Conservation (phyloP, 2,797 vertebrate species). For the Rhadinocentrus ornatus region DNA sequence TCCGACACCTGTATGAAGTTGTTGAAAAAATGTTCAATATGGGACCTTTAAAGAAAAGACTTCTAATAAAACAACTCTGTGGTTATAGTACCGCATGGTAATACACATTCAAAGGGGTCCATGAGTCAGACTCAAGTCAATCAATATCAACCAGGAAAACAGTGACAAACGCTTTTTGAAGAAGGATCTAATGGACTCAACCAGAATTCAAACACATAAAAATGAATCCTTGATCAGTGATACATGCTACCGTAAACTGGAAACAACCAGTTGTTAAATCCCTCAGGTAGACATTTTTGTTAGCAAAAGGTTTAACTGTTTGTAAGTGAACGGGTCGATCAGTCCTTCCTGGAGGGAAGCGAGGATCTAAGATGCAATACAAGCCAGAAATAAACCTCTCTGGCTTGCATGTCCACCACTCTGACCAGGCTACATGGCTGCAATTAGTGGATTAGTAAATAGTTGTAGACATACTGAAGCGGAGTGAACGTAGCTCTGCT, state of each 20-base stretch:
- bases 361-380: slow-evolving; percentile 57
- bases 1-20: no score
- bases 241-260: slow-evolving; percentile 8
- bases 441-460: slow-evolving; percentile 5
- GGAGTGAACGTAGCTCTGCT: background rate
- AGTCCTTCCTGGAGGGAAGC: slow-evolving; percentile 54
- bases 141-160: slow-evolving; percentile 37
- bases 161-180: slow-evolving; percentile 32
- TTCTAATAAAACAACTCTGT: background rate
- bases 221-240: slow-evolving; percentile 9
- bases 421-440: slow-evolving; percentile 18
- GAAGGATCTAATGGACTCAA: slow-evolving; percentile 16
- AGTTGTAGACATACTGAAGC: slow-evolving; percentile 14
- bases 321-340: background rate
- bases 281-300: background rate
- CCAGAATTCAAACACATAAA: slow-evolving; percentile 19
- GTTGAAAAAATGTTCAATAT: no score
- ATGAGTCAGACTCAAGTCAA: slow-evolving; percentile 15
- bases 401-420: slow-evolving; percentile 27
- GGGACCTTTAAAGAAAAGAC: no score
- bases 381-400: slow-evolving; percentile 41
- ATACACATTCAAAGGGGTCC: background rate
- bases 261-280: background rate
- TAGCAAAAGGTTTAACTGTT: background rate
- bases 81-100: background rate